Evolutionary conservation across 2,888 invertebrate species (phyloP).

Genomic region (Drosophila limbata): DNA sequence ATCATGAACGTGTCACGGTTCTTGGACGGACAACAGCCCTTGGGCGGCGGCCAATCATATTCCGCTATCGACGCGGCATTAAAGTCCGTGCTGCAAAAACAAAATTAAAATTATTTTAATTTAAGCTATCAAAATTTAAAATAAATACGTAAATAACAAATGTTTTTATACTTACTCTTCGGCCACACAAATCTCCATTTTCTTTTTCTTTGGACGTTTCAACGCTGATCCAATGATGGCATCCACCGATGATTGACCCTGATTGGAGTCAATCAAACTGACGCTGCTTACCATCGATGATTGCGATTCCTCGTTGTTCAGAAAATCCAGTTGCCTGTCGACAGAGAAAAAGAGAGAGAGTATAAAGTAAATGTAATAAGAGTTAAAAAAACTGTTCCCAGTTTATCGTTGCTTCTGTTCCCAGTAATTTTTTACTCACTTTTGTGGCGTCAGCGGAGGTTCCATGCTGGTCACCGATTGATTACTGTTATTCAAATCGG

Average conservation of each 20-base stretch:
- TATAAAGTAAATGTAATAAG: not conserved
- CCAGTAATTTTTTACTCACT: slow-evolving; percentile 62
- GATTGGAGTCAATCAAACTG: slow-evolving; percentile 83
- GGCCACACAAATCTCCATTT: slow-evolving; percentile 86
- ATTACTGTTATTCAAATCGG: slow-evolving; percentile 86
- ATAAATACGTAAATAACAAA: not conserved
- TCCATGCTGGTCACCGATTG: slow-evolving; percentile 74
- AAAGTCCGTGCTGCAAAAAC: slow-evolving; percentile 87
- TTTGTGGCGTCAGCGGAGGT: slow-evolving; percentile 69
- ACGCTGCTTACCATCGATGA: slow-evolving; percentile 91
- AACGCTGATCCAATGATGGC: slow-evolving; percentile 68
- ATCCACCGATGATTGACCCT: slow-evolving; percentile 66
- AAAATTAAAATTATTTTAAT: not conserved
- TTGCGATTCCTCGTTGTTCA: slow-evolving; percentile 90
- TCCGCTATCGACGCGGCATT: slow-evolving; percentile 96
- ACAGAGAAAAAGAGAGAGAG: not conserved
- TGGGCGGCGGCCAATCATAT: slow-evolving; percentile 94
- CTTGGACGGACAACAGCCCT: slow-evolving; percentile 86
- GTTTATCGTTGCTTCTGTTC: not conserved
- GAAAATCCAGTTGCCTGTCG: slow-evolving; percentile 72
- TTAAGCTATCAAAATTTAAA: not conserved
- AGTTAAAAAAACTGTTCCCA: not conserved
- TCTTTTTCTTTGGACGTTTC: slow-evolving; percentile 85
- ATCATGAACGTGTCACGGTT: slow-evolving; percentile 94
- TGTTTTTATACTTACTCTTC: slow-evolving; percentile 84